Evolutionary conservation across 1,140 invertebrate genomes (phyloP).

Genomic region (Maniola jurtina): DNA sequence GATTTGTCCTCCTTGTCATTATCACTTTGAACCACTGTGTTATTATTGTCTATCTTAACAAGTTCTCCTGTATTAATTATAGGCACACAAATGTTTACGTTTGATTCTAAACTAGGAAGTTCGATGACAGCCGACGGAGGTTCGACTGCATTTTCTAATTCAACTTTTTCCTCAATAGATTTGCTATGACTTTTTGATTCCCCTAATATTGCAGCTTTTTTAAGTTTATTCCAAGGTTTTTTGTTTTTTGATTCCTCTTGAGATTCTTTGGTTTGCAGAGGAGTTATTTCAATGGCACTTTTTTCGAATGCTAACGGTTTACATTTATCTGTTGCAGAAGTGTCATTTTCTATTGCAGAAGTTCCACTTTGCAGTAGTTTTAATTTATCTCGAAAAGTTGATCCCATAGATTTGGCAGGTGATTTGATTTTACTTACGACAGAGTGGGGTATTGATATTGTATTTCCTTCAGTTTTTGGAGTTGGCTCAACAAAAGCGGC

Average conservation of each 20-base stretch:
- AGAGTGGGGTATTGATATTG: constrained; percentile 76
- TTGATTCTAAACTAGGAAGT: constrained; percentile 37
- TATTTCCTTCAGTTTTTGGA: constrained; percentile 67
- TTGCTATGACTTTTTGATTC: constrained; percentile 66
- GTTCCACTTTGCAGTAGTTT: constrained; percentile 66
- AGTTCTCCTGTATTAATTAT: constrained; percentile 65
- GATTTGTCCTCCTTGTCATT: constrained; percentile 59
- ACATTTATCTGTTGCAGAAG: constrained; percentile 48
- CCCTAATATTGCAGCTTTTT: constrained; percentile 78
- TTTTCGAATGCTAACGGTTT: constrained; percentile 50
- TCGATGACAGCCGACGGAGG: constrained; percentile 29
- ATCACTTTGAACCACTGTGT: constrained; percentile 43
- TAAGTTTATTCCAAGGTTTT: constrained; percentile 80
- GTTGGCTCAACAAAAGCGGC: constrained; percentile 68
- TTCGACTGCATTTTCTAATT: constrained; percentile 38
- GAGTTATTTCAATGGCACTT: constrained; percentile 45
- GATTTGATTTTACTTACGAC: constrained; percentile 78
- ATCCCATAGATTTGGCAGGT: constrained; percentile 70
- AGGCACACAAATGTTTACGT: constrained; percentile 59
- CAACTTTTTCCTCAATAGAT: constrained; percentile 55
- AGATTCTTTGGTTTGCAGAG: constrained; percentile 47
- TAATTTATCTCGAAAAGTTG: constrained; percentile 72
- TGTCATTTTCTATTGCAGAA: constrained; percentile 50
- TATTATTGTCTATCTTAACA: constrained; percentile 72
- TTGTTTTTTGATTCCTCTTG: constrained; percentile 62